Conservation (phyloP, 1,140 invertebrate genomes). For the Venustaconcha ellipsiformis region DNA sequence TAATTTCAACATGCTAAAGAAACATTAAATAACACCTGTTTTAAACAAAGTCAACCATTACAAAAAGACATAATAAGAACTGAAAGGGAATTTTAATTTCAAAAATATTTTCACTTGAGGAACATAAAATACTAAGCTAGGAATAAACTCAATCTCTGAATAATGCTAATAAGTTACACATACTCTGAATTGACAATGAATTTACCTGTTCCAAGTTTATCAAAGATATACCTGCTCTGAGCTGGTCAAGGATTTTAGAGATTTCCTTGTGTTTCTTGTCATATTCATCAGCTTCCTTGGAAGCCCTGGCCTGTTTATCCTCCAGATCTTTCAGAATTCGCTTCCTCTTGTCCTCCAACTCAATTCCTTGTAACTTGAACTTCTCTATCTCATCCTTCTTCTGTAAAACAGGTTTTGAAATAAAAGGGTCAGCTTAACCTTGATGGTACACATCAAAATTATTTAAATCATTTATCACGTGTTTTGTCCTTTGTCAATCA, state of each 20-base stretch:
- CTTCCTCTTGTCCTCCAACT: constrained; percentile 66
- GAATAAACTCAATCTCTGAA: not conserved
- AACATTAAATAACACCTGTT: too few relatives aligned
- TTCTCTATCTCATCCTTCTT: constrained; percentile 64
- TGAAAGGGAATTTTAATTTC: too few relatives aligned
- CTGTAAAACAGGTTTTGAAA: constrained; percentile 34
- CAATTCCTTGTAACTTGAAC: constrained; percentile 65
- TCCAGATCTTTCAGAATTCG: constrained; percentile 65
- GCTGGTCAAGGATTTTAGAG: constrained; percentile 69
- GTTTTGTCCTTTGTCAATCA: too few relatives aligned
- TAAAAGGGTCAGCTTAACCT: too few relatives aligned
- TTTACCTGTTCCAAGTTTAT: not conserved
- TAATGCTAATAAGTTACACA: too few relatives aligned
- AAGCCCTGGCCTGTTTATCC: constrained; percentile 51
- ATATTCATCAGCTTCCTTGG: constrained; percentile 61
- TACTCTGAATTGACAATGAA: not conserved
- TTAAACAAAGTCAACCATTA: too few relatives aligned
- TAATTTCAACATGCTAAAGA: too few relatives aligned
- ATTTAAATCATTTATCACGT: too few relatives aligned
- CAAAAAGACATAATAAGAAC: too few relatives aligned
- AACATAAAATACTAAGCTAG: not conserved
- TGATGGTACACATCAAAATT: too few relatives aligned
- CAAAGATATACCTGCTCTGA: constrained; percentile 58
- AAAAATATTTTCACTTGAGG: too few relatives aligned
- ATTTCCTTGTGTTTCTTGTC: constrained; percentile 65